Evolutionary conservation across 1,140 invertebrate species (phyloP).

Genomic region (Drosophila ohnishii): DNA sequence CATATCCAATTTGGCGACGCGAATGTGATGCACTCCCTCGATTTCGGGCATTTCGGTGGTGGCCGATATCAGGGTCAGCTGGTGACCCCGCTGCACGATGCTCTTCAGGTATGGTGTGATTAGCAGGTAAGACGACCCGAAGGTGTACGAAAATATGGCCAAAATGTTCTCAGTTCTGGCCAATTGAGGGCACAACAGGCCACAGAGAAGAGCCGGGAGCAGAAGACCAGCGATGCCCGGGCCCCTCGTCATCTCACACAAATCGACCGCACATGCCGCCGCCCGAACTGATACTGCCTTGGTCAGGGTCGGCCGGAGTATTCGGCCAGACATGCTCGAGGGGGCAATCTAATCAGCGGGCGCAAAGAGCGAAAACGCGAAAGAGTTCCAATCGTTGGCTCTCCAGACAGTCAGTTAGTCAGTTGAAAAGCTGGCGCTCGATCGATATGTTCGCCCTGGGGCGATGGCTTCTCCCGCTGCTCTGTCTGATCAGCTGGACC

Average conservation of each 20-base stretch:
- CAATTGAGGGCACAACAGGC: slow-evolving; percentile 10
- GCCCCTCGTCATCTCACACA: slow-evolving; percentile 10
- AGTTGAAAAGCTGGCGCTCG: neutral
- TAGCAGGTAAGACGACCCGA: slow-evolving; percentile 36
- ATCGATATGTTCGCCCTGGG: slow-evolving; percentile 14
- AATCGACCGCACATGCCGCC: slow-evolving; percentile 50
- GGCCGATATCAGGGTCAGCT: slow-evolving; percentile 53
- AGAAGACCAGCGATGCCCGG: slow-evolving; percentile 30
- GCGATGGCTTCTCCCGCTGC: slow-evolving; percentile 3
- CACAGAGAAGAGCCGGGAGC: slow-evolving; percentile 3
- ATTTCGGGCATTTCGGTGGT: slow-evolving; percentile 25
- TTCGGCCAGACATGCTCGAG: neutral
- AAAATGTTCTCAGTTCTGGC: slow-evolving; percentile 51
- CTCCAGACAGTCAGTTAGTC: neutral
- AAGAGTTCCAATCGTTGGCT: slow-evolving; percentile 11
- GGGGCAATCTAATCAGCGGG: slow-evolving; percentile 30
- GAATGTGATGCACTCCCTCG: slow-evolving; percentile 57
- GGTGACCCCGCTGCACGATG: slow-evolving; percentile 45
- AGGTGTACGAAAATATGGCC: slow-evolving; percentile 54
- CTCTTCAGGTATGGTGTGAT: slow-evolving; percentile 39
- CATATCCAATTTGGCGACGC: slow-evolving; percentile 30
- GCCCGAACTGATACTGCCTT: slow-evolving; percentile 22
- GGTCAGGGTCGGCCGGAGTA: neutral
- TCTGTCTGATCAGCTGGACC: neutral
- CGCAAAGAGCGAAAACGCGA: neutral